Base-by-base conservation (phyloP, 1,140 invertebrate genomes). In the Lithobius niger region DNA sequence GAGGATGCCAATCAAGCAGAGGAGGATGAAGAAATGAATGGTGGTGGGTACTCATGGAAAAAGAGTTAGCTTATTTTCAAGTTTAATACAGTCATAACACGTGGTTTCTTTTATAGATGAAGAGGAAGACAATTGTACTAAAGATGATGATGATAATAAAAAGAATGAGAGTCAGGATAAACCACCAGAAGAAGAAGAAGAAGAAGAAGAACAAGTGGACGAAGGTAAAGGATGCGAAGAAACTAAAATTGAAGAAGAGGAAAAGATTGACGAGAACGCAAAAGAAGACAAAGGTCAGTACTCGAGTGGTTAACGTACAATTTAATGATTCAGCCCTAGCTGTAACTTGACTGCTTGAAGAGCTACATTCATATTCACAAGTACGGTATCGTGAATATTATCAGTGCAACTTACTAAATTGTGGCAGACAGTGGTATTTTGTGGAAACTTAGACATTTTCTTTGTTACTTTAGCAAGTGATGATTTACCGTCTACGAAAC, bases 21-120 rank as follows among this genome's bases (percentile, higher is more conserved):
- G 62, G 86, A 90, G 65, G 83, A 88, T 57, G 84, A 88, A 63
- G 73, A 77, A 24, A 84, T 83, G 78, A 86, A 88, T 60, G 70
- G 72, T 54, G 58, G n/a, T n/a, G n/a, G n/a, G n/a, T n/a, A n/a
- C n/a, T n/a, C n/a, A n/a, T n/a, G n/a, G 62, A 13, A 40, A 40
- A 40, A 40, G n/a, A 15, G 36, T 13, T 40, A 40, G 36, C 36
- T 40, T 40, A 15, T 40, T n/a, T n/a, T n/a, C 36, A 15, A 40
- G n/a, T 40, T 40, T 40, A 13, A 15, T 15, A 13, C n/a, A 40
- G n/a, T 40, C 13, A 40, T 40, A 40, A 40, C 36, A 40, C n/a
- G 60, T 61, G 24, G 50, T 52, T n/a, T n/a, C n/a, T n/a, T n/a
- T n/a, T n/a, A n/a, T 67, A 60, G 55, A 61, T 61, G 61, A 70